A percentile compares a stretch with the other conserved stretches of the same genome.
Conservation (phyloP, 2,888 invertebrate species). For the Philereme transversata region DNA sequence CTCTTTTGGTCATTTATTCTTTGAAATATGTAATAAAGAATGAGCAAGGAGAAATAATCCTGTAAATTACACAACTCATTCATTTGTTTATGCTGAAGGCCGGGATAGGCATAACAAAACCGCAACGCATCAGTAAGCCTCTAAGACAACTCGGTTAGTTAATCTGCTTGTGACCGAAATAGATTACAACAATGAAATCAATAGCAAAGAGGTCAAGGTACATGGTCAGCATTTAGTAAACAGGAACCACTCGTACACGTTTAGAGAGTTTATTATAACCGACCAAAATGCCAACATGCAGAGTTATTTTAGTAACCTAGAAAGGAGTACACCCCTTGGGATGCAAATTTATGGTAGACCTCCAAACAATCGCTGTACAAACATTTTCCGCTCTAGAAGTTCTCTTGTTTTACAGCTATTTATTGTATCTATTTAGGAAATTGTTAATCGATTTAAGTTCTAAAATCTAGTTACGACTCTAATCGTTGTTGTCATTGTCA, state of each 20-base stretch:
- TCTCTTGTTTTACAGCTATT: too few species aligned
- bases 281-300: background rate
- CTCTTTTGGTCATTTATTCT: too few species aligned
- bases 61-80: background rate
- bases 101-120: slow-evolving; percentile 8
- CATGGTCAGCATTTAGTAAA: slow-evolving; percentile 23
- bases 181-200: slow-evolving; percentile 37
- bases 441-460: too few species aligned
- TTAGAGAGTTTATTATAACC: slow-evolving; percentile 16
- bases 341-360: background rate
- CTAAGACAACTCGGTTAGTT: slow-evolving; percentile 19
- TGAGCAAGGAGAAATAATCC: too few species aligned
- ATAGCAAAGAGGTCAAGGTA: slow-evolving; percentile 37
- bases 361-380: background rate
- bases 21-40: too few species aligned
- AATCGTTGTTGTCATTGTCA: too few species aligned
- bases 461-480: too few species aligned
- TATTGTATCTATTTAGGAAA: too few species aligned
- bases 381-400: too few species aligned
- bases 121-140: slow-evolving; percentile 22
- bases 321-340: background rate
- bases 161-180: slow-evolving; percentile 31
- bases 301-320: background rate
- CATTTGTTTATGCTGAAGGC: background rate
- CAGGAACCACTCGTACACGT: slow-evolving; percentile 21